Conservation (phyloP, 1,140 invertebrate genomes). For the Drosophila ananassae region DNA sequence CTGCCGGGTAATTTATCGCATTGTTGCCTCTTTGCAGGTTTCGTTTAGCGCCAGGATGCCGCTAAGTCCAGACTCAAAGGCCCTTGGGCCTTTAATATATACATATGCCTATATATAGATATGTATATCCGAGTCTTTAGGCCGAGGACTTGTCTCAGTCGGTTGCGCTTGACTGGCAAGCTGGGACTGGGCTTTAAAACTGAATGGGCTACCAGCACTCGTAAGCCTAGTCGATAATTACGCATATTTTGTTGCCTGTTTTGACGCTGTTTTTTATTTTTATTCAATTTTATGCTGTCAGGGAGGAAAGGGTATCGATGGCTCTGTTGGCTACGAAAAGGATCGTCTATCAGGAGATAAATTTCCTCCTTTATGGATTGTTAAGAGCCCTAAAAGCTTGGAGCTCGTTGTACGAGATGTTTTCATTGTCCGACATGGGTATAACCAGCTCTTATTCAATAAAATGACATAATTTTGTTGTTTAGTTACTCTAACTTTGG, state of each 20-base stretch:
- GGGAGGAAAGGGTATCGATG: constrained; percentile 26
- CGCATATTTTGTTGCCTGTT: constrained; percentile 81
- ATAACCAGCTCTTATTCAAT: not conserved
- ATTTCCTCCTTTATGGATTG: constrained; percentile 19
- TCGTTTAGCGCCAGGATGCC: constrained; percentile 79
- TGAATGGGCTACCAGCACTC: constrained; percentile 41
- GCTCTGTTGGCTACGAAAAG: constrained; percentile 5
- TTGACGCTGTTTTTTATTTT: constrained; percentile 74
- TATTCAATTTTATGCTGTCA: constrained; percentile 45
- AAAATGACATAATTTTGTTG: not conserved
- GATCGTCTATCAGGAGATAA: constrained; percentile 28
- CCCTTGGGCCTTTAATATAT: constrained; percentile 42
- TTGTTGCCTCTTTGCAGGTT: constrained; percentile 73
- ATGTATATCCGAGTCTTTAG: constrained; percentile 1
- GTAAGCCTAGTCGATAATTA: constrained; percentile 71
- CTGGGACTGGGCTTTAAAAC: constrained; percentile 3
- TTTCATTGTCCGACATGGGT: not conserved
- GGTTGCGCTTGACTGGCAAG: constrained; percentile 22
- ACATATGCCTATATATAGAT: not conserved
- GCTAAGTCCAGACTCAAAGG: constrained; percentile 70
- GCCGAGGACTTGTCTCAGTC: constrained; percentile 14
- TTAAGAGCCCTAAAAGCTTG: constrained; percentile 8
- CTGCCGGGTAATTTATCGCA: constrained; percentile 80
- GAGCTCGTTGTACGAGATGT: constrained; percentile 1
- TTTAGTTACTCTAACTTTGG: no score